Percentiles rank a stretch among this genome's conserved stretches.
phyloP scores from a whole-genome alignment of 2,797 vertebrate species.

The Microctenopoma stevenorrisi region DNA sequence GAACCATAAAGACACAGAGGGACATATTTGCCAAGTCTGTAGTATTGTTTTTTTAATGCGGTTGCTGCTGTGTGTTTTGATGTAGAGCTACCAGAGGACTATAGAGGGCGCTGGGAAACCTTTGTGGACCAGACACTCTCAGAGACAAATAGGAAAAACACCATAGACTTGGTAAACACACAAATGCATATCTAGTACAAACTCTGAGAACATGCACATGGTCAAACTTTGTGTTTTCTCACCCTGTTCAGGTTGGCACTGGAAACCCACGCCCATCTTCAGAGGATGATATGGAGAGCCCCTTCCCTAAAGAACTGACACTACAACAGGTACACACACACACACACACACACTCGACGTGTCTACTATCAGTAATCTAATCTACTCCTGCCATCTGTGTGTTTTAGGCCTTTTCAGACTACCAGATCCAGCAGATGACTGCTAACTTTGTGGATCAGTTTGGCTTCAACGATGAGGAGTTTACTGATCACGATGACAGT shows the following conservation, averaged over 20 bases:
- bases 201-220: neutral
- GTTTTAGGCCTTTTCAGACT: slow-evolving; percentile 95
- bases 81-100: slow-evolving; percentile 94
- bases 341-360: neutral
- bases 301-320: slow-evolving; percentile 94
- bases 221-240: neutral
- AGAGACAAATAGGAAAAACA: slow-evolving; percentile 95
- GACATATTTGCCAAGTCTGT: neutral
- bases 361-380: slow-evolving; percentile 3
- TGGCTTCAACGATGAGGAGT: slow-evolving; percentile 98
- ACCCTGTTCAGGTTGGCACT: slow-evolving; percentile 86
- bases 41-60: slow-evolving; percentile 1
- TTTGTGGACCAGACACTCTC: slow-evolving; percentile 94
- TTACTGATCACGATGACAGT: slow-evolving; percentile 94
- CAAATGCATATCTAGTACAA: neutral
- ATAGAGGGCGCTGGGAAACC: slow-evolving; percentile 94
- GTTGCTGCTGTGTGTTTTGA: slow-evolving; percentile 4
- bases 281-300: slow-evolving; percentile 95
- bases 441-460: slow-evolving; percentile 98
- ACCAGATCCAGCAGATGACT: slow-evolving; percentile 99
- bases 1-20: neutral
- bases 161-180: slow-evolving; percentile 91
- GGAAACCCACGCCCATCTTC: slow-evolving; percentile 95
- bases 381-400: slow-evolving; percentile 12
- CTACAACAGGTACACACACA: slow-evolving; percentile 91